A percentile compares a stretch with the other conserved stretches of the same genome.
phyloP scores from a whole-genome alignment of 2,888 invertebrate genomes.

The Spatulosminthurus flaviceps region DNA sequence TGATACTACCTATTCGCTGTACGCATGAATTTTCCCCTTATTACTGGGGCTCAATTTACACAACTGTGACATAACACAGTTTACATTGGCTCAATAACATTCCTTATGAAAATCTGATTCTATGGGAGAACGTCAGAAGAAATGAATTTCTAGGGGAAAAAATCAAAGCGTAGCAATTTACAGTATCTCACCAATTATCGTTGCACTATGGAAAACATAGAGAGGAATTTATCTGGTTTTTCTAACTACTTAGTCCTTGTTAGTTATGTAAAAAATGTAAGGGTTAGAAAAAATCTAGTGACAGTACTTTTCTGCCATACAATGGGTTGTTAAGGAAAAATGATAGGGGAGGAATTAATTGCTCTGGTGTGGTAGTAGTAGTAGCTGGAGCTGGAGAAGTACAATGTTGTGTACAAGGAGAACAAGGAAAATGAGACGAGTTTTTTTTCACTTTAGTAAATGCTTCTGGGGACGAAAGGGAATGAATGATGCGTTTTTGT shows the following conservation, averaged over 20 bases:
- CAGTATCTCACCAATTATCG: too few relatives aligned
- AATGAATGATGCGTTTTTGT: not conserved
- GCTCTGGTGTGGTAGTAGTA: not conserved
- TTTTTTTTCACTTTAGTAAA: not conserved
- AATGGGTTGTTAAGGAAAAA: constrained; percentile 14
- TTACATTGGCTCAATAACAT: constrained; percentile 8
- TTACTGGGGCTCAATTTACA: too few relatives aligned
- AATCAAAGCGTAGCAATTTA: too few relatives aligned
- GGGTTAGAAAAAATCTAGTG: not conserved
- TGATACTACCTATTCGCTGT: not conserved
- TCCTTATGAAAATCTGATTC: not conserved
- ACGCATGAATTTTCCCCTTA: too few relatives aligned
- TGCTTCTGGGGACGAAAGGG: constrained; percentile 18
- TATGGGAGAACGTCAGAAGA: not conserved
- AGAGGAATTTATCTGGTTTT: too few relatives aligned
- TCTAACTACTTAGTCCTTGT: too few relatives aligned
- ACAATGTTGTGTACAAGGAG: not conserved
- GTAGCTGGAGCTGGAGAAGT: too few relatives aligned
- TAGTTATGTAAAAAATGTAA: not conserved
- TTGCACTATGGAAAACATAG: too few relatives aligned
- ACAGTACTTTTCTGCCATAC: not conserved
- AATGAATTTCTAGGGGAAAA: too few relatives aligned
- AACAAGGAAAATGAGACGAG: constrained; percentile 1
- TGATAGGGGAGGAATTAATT: constrained; percentile 18
- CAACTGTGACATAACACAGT: too few relatives aligned